Evolutionary conservation across 2,888 invertebrate species (phyloP).

Genomic region (Sepiola atlantica): DNA sequence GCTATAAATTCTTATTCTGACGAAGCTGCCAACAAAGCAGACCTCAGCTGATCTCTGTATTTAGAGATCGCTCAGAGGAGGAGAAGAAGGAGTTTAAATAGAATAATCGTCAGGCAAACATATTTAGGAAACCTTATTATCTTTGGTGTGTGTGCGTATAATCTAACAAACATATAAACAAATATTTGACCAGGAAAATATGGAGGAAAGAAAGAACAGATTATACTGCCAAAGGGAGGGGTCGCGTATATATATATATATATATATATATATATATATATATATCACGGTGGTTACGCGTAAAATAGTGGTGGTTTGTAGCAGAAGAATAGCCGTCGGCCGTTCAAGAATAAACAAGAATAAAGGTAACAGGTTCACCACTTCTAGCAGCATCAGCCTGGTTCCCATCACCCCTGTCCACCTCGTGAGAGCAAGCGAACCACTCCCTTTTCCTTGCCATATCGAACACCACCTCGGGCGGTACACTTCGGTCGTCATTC

Average conservation of each 20-base stretch:
- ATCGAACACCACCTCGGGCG: background rate
- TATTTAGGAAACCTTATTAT: constrained; percentile 5
- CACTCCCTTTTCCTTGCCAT: background rate
- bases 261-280: no score
- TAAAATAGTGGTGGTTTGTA: background rate
- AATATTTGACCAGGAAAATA: background rate
- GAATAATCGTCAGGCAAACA: background rate
- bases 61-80: background rate
- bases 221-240: background rate
- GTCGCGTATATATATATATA: no score
- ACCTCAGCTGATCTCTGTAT: no score
- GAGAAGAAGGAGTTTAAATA: background rate
- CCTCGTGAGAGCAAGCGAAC: background rate
- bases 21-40: no score
- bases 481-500: background rate
- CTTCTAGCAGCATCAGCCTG: background rate
- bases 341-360: background rate
- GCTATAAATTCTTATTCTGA: no score
- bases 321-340: background rate
- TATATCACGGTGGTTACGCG: background rate
- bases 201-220: background rate
- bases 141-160: background rate
- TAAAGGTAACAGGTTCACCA: background rate
- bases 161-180: background rate
- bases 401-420: background rate